Conservation (phyloP, 2,888 invertebrate genomes). For the Xanthostigma xanthostigma region DNA sequence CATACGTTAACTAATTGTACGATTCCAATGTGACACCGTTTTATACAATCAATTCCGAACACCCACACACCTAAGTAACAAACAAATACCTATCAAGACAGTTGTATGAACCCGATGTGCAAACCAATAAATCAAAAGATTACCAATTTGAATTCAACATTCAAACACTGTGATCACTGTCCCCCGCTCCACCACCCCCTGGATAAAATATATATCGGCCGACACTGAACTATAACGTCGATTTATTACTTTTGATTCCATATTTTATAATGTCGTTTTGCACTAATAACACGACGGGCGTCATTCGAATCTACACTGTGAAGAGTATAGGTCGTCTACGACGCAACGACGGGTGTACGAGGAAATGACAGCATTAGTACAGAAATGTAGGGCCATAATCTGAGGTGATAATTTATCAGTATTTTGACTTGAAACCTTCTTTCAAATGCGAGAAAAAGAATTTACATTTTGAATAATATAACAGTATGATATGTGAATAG, state of each 20-base stretch:
- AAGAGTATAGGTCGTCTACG: neutral
- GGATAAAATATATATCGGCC: neutral
- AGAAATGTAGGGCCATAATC: conserved; percentile 13
- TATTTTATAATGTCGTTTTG: neutral
- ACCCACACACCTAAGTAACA: too few species aligned
- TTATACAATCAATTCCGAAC: too few species aligned
- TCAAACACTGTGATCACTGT: neutral
- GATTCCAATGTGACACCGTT: too few species aligned
- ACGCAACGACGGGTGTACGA: neutral
- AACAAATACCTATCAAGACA: too few species aligned
- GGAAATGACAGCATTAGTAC: conserved; percentile 7
- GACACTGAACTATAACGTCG: neutral
- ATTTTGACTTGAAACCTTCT: conserved; percentile 19
- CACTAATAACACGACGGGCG: neutral
- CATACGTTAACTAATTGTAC: too few species aligned
- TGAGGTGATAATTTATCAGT: conserved; percentile 20
- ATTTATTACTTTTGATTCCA: neutral
- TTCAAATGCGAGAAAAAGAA: conserved; percentile 13
- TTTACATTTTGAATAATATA: conserved; percentile 11
- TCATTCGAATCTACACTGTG: neutral
- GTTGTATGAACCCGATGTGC: too few species aligned
- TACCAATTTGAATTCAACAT: neutral
- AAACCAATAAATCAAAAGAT: neutral
- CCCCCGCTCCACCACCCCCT: neutral
- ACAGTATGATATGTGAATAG: neutral